Evolutionary conservation across 1,140 invertebrate species (phyloP).

Genomic region (Drosophila pandora): DNA sequence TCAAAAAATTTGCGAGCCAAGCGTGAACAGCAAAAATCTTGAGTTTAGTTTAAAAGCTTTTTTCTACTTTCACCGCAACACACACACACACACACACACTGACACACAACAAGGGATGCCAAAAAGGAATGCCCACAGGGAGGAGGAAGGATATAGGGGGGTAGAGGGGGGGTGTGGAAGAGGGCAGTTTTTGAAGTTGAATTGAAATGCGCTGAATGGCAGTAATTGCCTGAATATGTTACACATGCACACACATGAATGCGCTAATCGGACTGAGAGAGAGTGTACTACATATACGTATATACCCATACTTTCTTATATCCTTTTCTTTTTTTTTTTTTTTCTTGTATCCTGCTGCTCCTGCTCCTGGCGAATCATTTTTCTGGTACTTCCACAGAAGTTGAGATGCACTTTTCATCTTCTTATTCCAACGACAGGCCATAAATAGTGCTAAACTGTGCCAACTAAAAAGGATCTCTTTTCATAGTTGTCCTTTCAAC

Average conservation of each 20-base stretch:
- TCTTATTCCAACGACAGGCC: constrained; percentile 25
- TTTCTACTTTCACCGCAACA: constrained; percentile 56
- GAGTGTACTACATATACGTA: constrained; percentile 16
- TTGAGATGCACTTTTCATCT: constrained; percentile 66
- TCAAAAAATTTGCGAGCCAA: constrained; percentile 77
- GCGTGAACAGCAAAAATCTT: constrained; percentile 79
- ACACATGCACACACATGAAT: constrained; percentile 78
- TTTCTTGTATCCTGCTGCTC: background rate
- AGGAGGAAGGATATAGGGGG: background rate
- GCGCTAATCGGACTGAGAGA: constrained; percentile 48
- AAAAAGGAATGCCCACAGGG: background rate
- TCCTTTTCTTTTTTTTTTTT: background rate
- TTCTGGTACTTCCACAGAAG: constrained; percentile 47
- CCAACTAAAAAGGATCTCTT: constrained; percentile 33
- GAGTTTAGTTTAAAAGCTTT: constrained; percentile 81
- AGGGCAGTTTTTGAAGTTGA: constrained; percentile 76
- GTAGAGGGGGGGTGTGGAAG: background rate
- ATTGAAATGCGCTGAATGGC: constrained; percentile 81
- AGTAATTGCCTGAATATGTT: constrained; percentile 81
- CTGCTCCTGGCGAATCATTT: constrained; percentile 61
- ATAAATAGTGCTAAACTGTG: constrained; percentile 73
- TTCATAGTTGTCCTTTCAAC: background rate
- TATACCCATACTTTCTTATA: constrained; percentile 12
- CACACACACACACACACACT: background rate
- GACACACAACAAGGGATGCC: background rate